A percentile compares a stretch with the other conserved stretches of the same genome.
Evolutionary conservation across 2,888 invertebrate genomes (phyloP).

Genomic region (Melanotus villosus): DNA sequence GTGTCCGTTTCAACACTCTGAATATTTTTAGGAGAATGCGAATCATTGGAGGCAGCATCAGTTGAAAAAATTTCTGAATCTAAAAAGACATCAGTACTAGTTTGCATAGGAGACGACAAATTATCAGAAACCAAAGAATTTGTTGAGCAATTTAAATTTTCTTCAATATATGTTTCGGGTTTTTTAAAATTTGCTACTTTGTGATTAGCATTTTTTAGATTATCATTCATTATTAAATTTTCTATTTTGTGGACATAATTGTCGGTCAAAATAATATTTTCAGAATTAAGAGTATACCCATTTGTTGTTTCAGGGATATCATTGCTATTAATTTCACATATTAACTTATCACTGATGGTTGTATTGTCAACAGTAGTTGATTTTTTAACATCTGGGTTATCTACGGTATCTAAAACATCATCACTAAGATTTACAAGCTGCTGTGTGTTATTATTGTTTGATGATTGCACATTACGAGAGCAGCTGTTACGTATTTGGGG

Average conservation of each 20-base stretch:
- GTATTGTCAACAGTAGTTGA: constrained; percentile 23
- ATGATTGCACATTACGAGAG: constrained; percentile 27
- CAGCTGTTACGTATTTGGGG: constrained; percentile 31
- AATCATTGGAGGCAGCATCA: constrained; percentile 67
- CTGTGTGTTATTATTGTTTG: constrained; percentile 31
- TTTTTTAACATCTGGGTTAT: constrained; percentile 9
- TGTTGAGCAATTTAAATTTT: constrained; percentile 66
- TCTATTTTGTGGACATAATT: constrained; percentile 26
- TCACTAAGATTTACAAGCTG: constrained; percentile 30
- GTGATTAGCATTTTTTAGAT: constrained; percentile 44
- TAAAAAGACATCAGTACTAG: constrained; percentile 68
- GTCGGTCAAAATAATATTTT: constrained; percentile 36
- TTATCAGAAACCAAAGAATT: constrained; percentile 68
- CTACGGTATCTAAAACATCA: neutral
- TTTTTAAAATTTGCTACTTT: constrained; percentile 51
- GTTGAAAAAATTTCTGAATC: constrained; percentile 67
- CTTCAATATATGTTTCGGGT: constrained; percentile 56
- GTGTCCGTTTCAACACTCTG: constrained; percentile 31
- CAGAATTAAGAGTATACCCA: constrained; percentile 13
- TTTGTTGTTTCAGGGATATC: constrained; percentile 33
- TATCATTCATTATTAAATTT: constrained; percentile 30
- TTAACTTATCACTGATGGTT: constrained; percentile 15
- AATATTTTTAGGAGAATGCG: constrained; percentile 65
- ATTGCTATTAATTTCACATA: constrained; percentile 43
- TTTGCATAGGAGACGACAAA: constrained; percentile 69